phyloP scores from a whole-genome alignment of 2,113 vertebrate genomes.

The Rhipidura dahli region DNA sequence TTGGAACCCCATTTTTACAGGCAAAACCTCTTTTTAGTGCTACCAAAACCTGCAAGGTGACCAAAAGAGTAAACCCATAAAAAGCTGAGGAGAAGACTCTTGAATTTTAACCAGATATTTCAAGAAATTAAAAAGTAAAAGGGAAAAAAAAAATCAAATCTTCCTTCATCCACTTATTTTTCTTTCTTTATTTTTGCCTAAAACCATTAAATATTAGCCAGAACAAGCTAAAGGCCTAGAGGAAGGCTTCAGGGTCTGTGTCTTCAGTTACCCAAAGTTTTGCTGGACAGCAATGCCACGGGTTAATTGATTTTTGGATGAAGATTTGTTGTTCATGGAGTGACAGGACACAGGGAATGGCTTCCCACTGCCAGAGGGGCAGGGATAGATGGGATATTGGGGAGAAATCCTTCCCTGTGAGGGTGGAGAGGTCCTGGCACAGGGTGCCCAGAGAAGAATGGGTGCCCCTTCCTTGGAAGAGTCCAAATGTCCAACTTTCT shows the following conservation, averaged over 20 bases:
- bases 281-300: neutral
- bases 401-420: neutral
- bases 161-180: neutral
- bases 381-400: fast-evolving
- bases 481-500: neutral
- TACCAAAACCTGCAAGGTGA: neutral
- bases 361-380: neutral
- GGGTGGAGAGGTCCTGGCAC: neutral
- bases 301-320: neutral
- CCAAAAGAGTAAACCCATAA: fast-evolving
- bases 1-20: too few species aligned
- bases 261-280: too few species aligned
- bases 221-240: neutral
- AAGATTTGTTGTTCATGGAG: neutral
- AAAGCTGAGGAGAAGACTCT: neutral
- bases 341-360: fast-evolving
- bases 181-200: neutral
- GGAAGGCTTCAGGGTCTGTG: neutral
- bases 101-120: neutral
- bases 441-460: neutral
- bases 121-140: neutral
- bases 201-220: neutral
- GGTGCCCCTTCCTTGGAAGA: neutral
- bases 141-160: fast-evolving
- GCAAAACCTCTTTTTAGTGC: neutral